Evolutionary conservation across 2,888 invertebrate species (phyloP), one percentile per base, ranked within the genome.

Genomic region (Barypeithes pellucidus): DNA sequence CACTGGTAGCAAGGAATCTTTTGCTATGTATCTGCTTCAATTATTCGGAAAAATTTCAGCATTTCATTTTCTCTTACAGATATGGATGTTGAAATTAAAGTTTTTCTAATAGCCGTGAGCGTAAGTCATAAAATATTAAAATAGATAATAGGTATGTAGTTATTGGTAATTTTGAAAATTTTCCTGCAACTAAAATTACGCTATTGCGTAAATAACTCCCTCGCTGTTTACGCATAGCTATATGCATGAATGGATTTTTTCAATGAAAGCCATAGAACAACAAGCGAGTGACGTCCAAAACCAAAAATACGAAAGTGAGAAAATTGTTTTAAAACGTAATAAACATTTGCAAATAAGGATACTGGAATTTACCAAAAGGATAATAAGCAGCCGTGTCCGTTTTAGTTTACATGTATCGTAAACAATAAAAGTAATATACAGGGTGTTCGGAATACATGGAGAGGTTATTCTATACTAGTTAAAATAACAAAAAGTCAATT

Each of bases 231-330:
- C 50, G n/a, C 41, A 43, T 57, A 33, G 24, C 43, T 67, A 45
- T 24, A 60, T 11, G 16, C 16, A 52, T 39, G 60, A 61, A 50
- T 45, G 68, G 39, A 68, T 36, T 22, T 67, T 52, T 60, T 60
- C 39, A 18, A 14, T 39, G 41, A 45, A 22, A 57, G 33, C 33
- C 14, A 18, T 57, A 16, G 33, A 57, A 57, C 18, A 57, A 59
- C 24, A 22, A 63, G 12, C 3, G 16, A 22, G 11, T 61, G 29
- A 18, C 12, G n/a, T 63, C 63, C n/a, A 36, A 22, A 14, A 43
- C 20, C 33, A 18, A 47, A 63, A 29, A 62, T 41, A 60, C 41
- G 12, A 43, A 43, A 7, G 24, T 41, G 39, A 41, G 8, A 2
- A 57, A 18, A 29, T 8, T 33, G 14, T 33, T 33, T 24, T 33